Evolutionary conservation across 2,113 vertebrate genomes (phyloP).

Genomic region (Gambusia affinis): DNA sequence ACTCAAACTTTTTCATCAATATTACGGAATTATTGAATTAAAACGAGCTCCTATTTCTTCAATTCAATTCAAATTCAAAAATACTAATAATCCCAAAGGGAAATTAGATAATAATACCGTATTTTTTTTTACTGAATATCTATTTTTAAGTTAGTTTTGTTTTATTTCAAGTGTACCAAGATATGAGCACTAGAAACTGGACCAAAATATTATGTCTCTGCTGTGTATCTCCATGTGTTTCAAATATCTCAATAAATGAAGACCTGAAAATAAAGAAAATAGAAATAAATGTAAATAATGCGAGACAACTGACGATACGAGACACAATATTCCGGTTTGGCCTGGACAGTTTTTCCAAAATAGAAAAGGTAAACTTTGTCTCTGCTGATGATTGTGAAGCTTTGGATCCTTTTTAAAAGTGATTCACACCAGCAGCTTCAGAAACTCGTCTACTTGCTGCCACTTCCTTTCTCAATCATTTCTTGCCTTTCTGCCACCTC

Average conservation of each 20-base stretch:
- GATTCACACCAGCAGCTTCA: neutral
- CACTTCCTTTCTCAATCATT: constrained; percentile 8
- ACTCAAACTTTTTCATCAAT: too few species aligned
- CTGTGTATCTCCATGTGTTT: neutral
- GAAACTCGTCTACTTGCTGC: neutral
- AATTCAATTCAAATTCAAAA: too few species aligned
- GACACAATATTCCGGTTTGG: neutral
- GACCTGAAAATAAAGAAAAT: neutral
- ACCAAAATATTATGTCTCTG: too few species aligned
- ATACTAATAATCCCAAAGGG: too few species aligned
- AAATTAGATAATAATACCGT: too few species aligned
- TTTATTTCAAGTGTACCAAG: too few species aligned
- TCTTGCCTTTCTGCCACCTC: neutral
- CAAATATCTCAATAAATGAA: neutral
- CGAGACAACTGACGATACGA: neutral
- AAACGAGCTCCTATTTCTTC: too few species aligned
- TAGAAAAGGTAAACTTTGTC: neutral
- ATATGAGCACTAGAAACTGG: too few species aligned
- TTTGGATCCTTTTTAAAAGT: constrained; percentile 4
- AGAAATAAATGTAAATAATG: neutral
- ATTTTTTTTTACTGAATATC: too few species aligned
- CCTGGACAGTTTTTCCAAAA: neutral
- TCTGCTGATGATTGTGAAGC: constrained; percentile 14
- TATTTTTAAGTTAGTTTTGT: too few species aligned
- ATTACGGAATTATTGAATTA: too few species aligned